phyloP scores from a whole-genome alignment of 53 echinoderm and acorn worm species.

The Patiria pectinifera region DNA sequence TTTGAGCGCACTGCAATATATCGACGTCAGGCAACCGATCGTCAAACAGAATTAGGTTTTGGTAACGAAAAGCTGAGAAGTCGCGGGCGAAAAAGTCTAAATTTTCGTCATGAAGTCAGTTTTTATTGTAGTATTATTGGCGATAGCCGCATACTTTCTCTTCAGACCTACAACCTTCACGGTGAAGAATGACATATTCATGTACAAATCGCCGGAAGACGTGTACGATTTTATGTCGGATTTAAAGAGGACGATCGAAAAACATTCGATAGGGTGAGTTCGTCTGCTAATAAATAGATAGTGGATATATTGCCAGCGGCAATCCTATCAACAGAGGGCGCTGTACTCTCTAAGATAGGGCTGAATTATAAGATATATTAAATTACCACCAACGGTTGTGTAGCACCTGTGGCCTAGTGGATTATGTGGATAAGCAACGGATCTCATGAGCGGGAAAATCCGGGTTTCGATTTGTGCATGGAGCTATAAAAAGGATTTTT shows the following conservation, averaged over 20 bases:
- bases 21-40: constrained; percentile 17
- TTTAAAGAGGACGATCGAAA: constrained; percentile 50
- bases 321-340: too few species aligned
- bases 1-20: neutral
- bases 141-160: constrained; percentile 44
- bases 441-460: too few species aligned
- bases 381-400: too few species aligned
- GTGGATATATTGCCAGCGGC: too few species aligned
- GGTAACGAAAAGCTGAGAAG: neutral
- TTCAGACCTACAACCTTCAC: constrained; percentile 50
- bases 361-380: too few species aligned
- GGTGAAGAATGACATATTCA: constrained; percentile 52
- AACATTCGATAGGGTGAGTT: constrained; percentile 42
- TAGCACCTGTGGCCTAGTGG: too few species aligned
- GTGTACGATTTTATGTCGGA: constrained; percentile 54
- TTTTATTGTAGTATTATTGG: constrained; percentile 33
- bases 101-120: constrained; percentile 54
- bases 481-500: too few species aligned
- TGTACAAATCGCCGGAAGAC: constrained; percentile 55
- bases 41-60: neutral
- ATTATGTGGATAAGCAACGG: too few species aligned
- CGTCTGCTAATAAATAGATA: neutral
- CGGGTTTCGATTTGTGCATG: too few species aligned
- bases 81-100: neutral
- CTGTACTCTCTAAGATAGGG: too few species aligned